phyloP scores from a whole-genome alignment of 2,888 invertebrate species.

The Acronicta leporina region DNA sequence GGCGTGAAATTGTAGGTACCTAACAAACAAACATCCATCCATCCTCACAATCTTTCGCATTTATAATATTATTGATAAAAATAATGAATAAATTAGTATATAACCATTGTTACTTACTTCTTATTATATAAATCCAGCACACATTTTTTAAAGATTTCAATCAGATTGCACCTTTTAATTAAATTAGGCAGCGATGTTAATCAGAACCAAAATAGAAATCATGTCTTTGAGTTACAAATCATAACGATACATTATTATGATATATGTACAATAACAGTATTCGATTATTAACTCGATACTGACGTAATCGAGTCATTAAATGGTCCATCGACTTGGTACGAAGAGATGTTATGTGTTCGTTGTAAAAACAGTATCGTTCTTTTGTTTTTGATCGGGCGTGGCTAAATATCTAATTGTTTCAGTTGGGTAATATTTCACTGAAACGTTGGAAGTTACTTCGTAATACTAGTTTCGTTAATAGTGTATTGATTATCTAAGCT shows the following conservation, averaged over 20 bases:
- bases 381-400: slow-evolving; percentile 16
- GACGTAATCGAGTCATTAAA: slow-evolving; percentile 60
- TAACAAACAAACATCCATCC: no score
- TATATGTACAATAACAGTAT: background rate
- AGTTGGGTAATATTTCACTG: slow-evolving; percentile 26
- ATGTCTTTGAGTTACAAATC: background rate
- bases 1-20: no score
- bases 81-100: no score
- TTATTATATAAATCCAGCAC: no score
- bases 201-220: background rate
- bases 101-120: no score
- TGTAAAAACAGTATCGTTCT: slow-evolving; percentile 28
- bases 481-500: background rate
- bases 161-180: no score
- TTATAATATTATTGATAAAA: no score
- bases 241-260: slow-evolving; percentile 1
- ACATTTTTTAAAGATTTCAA: no score
- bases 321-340: slow-evolving; percentile 55
- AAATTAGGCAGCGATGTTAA: no score
- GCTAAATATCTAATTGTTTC: slow-evolving; percentile 27
- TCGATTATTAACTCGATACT: slow-evolving; percentile 32
- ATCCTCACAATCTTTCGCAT: no score
- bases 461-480: background rate
- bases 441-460: slow-evolving; percentile 5
- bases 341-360: slow-evolving; percentile 40